phyloP scores from a whole-genome alignment of 2,113 vertebrate genomes.

The western clawed frog (Xenopus tropicalis) region DNA sequence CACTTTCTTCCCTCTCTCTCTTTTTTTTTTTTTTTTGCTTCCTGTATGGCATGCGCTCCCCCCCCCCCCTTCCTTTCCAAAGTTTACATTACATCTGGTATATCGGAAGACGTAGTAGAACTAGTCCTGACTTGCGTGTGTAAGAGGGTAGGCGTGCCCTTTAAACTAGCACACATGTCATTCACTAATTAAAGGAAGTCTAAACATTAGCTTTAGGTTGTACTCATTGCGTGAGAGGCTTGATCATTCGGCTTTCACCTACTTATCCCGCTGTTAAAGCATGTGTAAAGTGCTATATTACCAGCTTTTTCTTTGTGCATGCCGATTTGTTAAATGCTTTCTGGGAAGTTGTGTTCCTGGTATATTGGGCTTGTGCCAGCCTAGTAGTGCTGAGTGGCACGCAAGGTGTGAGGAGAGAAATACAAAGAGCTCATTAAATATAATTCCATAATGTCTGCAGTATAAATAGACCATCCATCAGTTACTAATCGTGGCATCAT shows the following conservation, averaged over 20 bases:
- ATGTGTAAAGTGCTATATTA: not conserved
- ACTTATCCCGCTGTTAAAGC: constrained; percentile 10
- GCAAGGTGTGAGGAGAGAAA: constrained; percentile 19
- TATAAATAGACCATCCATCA: too few species aligned
- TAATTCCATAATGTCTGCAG: too few species aligned
- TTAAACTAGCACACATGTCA: constrained; percentile 42
- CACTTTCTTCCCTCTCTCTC: not conserved
- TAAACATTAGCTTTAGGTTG: constrained; percentile 17
- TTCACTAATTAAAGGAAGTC: constrained; percentile 53
- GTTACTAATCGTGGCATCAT: too few species aligned
- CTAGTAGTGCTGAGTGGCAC: constrained; percentile 9
- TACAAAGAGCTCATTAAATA: too few species aligned
- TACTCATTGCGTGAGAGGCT: constrained; percentile 32
- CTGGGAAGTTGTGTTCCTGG: constrained; percentile 21
- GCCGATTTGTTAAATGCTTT: constrained; percentile 12
- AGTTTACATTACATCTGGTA: constrained; percentile 19
- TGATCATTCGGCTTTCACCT: constrained; percentile 5
- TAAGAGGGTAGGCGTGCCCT: constrained; percentile 51
- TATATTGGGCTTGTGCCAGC: constrained; percentile 21
- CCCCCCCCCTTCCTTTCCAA: not conserved
- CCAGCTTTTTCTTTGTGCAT: not conserved
- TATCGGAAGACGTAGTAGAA: constrained; percentile 51
- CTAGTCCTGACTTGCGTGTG: constrained; percentile 70
- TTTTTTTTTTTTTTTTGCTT: not conserved
- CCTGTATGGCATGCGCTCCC: not conserved